Evolutionary conservation across 2,888 invertebrate species (phyloP).

Genomic region (Cheilosia vernalis): DNA sequence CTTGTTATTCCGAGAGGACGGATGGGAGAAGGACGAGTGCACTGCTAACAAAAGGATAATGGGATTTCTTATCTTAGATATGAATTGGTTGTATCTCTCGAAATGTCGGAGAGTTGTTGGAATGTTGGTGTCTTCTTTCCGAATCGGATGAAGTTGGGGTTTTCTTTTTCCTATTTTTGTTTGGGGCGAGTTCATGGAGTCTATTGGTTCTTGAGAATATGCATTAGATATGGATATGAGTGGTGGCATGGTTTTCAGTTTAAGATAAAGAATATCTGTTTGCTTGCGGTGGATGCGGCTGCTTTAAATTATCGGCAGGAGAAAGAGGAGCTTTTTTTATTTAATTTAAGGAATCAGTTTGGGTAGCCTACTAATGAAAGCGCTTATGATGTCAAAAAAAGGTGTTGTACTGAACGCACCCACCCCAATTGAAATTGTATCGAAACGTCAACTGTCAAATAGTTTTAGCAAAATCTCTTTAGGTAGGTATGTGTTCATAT

Average conservation of each 20-base stretch:
- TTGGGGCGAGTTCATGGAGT: slow-evolving; percentile 7
- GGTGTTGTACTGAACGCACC: no score
- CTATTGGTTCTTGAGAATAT: slow-evolving; percentile 28
- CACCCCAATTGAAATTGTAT: no score
- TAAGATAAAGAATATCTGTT: slow-evolving; percentile 15
- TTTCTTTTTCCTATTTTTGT: slow-evolving; percentile 29
- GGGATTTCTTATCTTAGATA: slow-evolving; percentile 74
- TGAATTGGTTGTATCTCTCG: slow-evolving; percentile 72
- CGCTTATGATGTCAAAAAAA: no score
- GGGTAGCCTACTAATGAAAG: no score
- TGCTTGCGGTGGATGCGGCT: neutral
- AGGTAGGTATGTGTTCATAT: no score
- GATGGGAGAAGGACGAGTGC: slow-evolving; percentile 16
- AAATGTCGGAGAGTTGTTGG: slow-evolving; percentile 64
- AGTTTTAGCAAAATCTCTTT: no score
- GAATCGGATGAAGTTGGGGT: slow-evolving; percentile 54
- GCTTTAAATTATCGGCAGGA: neutral
- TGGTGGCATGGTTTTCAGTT: neutral
- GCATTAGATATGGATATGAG: slow-evolving; percentile 3
- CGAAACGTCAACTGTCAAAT: no score
- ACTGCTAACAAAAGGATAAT: slow-evolving; percentile 72
- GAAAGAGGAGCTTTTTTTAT: neutral
- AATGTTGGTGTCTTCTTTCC: slow-evolving; percentile 54
- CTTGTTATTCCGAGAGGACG: slow-evolving; percentile 39
- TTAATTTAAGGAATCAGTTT: no score